These are phyloP conservation scores for Corythaixoides concolor DNA, from an alignment of 2,113 vertebrate genomes.

Conservation along the genomic window DNA sequence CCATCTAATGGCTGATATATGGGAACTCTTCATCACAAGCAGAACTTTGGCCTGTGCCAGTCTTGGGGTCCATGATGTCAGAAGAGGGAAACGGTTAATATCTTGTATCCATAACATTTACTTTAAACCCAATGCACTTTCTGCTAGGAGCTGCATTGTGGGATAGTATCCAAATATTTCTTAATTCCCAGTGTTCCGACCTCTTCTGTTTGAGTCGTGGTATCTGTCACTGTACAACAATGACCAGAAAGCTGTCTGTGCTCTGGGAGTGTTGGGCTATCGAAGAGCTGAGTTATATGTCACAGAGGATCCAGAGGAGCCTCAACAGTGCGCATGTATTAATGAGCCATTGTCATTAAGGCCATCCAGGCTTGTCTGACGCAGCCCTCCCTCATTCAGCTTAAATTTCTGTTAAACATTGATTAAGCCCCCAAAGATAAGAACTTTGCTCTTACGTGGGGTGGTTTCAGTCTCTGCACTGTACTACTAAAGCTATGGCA, in stretches of 20 bases:
- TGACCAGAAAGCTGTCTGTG: not conserved
- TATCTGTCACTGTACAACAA: accelerated
- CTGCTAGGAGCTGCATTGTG: not conserved
- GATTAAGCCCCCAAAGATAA: not conserved
- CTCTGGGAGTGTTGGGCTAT: not conserved
- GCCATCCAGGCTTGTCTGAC: not conserved
- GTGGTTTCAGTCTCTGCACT: not conserved
- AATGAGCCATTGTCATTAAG: not conserved
- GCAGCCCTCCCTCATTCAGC: not conserved
- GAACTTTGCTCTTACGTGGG: not conserved
- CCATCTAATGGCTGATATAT: not conserved
- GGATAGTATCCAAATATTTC: not conserved
- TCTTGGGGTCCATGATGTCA: not conserved
- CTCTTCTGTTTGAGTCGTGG: not conserved
- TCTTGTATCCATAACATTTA: not conserved
- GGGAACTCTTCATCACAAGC: not conserved
- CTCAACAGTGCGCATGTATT: not conserved
- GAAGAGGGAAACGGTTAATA: not conserved
- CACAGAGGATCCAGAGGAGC: not conserved
- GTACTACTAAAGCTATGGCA: not conserved
- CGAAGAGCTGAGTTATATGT: not conserved
- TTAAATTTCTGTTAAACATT: not conserved
- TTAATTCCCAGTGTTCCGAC: not conserved
- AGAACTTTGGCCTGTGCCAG: not conserved
- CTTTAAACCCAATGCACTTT: not conserved